Evolutionary conservation across 2,113 vertebrate genomes (phyloP).

Genomic region (Elaphurus davidianus): DNA sequence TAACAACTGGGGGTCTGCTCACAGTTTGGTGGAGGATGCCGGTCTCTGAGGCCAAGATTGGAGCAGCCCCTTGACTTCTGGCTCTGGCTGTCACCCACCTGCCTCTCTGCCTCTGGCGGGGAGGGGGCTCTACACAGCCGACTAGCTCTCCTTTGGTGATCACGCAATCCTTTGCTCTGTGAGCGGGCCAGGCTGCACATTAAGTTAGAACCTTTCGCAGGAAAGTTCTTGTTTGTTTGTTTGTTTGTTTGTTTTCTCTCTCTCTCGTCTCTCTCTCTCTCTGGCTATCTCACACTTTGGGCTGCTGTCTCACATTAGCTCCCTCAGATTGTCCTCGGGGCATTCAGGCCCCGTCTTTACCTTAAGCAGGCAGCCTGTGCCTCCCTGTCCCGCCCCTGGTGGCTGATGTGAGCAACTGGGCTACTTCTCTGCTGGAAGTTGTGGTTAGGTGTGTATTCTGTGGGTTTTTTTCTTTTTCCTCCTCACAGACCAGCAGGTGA

Average conservation of each 20-base stretch:
- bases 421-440: neutral
- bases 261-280: neutral
- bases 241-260: neutral
- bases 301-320: neutral
- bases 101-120: neutral
- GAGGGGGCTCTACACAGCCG: rapidly evolving
- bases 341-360: neutral
- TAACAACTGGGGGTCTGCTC: neutral
- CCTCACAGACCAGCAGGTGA: rapidly evolving
- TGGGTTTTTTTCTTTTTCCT: neutral
- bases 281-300: neutral
- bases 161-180: neutral
- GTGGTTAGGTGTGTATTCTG: neutral
- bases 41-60: neutral
- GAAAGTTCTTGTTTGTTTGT: neutral
- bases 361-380: neutral
- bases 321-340: neutral
- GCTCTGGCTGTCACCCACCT: neutral
- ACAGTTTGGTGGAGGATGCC: neutral
- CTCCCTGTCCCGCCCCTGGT: neutral
- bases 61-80: neutral
- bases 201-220: neutral
- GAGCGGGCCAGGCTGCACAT: neutral
- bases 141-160: neutral
- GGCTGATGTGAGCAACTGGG: neutral